Percentiles rank a stretch among this genome's conserved stretches.
phyloP scores from a whole-genome alignment of 1,140 invertebrate species.

The Drosophila elegans region DNA sequence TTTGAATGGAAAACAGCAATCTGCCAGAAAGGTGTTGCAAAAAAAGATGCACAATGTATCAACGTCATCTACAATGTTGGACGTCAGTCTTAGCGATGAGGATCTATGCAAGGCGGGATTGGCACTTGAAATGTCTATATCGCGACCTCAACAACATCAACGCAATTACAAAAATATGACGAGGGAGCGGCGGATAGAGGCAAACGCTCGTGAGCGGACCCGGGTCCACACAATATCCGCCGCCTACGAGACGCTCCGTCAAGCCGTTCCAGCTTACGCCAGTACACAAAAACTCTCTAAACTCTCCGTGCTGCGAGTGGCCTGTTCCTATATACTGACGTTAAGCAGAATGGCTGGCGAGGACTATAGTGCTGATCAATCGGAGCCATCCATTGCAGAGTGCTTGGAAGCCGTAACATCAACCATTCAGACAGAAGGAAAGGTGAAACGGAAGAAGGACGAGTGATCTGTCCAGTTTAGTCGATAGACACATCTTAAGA shows the following conservation, averaged over 20 bases:
- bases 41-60: slow-evolving; percentile 14
- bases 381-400: slow-evolving; percentile 87
- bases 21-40: slow-evolving; percentile 24
- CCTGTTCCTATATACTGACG: slow-evolving; percentile 95
- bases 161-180: slow-evolving; percentile 98
- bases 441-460: slow-evolving; percentile 93
- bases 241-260: slow-evolving; percentile 94
- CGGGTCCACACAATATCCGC: slow-evolving; percentile 97
- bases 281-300: slow-evolving; percentile 97
- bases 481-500: slow-evolving; percentile 22
- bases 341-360: slow-evolving; percentile 89
- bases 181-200: slow-evolving; percentile 94
- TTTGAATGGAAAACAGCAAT: background rate
- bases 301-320: slow-evolving; percentile 95
- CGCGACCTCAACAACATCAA: slow-evolving; percentile 87
- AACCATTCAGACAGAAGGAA: slow-evolving; percentile 96
- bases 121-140: slow-evolving; percentile 1
- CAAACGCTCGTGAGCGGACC: slow-evolving; percentile 96
- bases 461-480: slow-evolving; percentile 85
- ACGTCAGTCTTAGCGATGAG: slow-evolving; percentile 40
- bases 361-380: slow-evolving; percentile 87
- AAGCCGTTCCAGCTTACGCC: slow-evolving; percentile 94
- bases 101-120: slow-evolving; percentile 21
- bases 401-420: slow-evolving; percentile 94
- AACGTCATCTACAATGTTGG: slow-evolving; percentile 19